A percentile compares a stretch with the other conserved stretches of the same genome.
Conservation (phyloP, 2,888 invertebrate genomes). For the Oegoconia quadripuncta region DNA sequence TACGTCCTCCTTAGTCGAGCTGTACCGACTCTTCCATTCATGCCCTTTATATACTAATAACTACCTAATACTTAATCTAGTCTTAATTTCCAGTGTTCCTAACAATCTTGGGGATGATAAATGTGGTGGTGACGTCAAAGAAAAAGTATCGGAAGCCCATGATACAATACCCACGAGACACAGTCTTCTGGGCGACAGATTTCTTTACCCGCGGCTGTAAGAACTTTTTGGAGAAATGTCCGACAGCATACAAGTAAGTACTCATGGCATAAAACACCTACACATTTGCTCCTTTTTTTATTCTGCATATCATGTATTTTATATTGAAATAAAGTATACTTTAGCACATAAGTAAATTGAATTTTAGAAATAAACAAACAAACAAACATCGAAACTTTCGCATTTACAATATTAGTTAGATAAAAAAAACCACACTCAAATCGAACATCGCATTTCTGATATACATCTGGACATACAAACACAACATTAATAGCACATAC, state of each 20-base stretch:
- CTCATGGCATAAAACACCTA: too few relatives aligned
- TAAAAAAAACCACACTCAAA: too few relatives aligned
- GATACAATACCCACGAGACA: slow-evolving; percentile 47
- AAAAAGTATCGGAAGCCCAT: slow-evolving; percentile 34
- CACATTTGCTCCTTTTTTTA: background rate
- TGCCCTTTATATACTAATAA: background rate
- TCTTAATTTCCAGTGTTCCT: background rate
- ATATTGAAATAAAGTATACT: background rate
- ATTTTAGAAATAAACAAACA: too few relatives aligned
- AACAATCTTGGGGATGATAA: background rate
- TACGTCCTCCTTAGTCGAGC: too few relatives aligned
- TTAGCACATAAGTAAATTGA: too few relatives aligned
- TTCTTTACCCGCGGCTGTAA: slow-evolving; percentile 61
- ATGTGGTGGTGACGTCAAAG: background rate
- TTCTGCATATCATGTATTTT: background rate
- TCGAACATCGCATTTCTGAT: too few relatives aligned
- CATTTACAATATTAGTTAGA: too few relatives aligned
- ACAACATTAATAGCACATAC: too few relatives aligned
- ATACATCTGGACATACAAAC: too few relatives aligned
- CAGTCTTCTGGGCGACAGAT: slow-evolving; percentile 59
- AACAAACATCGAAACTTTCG: too few relatives aligned
- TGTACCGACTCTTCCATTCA: too few relatives aligned
- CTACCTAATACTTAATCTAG: background rate
- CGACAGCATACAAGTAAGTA: slow-evolving; percentile 53
- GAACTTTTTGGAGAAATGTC: slow-evolving; percentile 55